Percentiles rank a stretch among this genome's conserved stretches.
These are phyloP conservation scores for Dendrocincla tyrannina DNA, from an alignment of 2,797 vertebrate genomes.

Conservation along the genomic window DNA sequence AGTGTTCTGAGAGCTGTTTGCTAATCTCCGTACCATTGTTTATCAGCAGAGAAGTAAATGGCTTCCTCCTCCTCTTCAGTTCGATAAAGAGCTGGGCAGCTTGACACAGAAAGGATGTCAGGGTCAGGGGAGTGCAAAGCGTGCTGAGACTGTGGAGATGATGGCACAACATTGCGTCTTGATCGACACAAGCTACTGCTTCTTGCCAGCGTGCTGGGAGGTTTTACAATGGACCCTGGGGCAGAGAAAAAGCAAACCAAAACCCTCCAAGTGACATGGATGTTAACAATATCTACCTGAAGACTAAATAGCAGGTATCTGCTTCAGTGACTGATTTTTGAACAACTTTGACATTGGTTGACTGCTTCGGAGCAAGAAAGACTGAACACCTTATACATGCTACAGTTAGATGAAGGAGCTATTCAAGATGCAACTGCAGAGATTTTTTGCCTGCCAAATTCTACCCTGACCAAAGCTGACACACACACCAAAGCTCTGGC, in stretches of 20 bases:
- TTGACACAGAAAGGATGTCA: conserved; percentile 94
- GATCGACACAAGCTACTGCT: conserved; percentile 94
- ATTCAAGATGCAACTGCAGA: neutral
- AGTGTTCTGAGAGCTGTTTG: neutral
- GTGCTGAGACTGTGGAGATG: conserved; percentile 81
- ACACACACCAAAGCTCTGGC: neutral
- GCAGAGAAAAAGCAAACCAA: conserved; percentile 59
- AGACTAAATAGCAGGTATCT: neutral
- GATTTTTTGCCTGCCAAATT: neutral
- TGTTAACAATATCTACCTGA: conserved; percentile 6
- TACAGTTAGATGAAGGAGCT: neutral
- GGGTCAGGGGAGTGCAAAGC: conserved; percentile 90
- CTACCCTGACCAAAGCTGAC: neutral
- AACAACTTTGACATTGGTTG: neutral
- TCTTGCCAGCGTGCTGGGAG: conserved; percentile 80
- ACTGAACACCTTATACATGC: neutral
- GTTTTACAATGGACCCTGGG: conserved; percentile 85
- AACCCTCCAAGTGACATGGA: conserved; percentile 26
- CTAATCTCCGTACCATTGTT: conserved; percentile 86
- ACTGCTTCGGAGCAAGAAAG: neutral
- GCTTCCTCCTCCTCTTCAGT: conserved; percentile 92
- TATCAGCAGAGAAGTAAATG: conserved; percentile 91
- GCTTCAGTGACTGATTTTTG: neutral
- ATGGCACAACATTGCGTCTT: conserved; percentile 86
- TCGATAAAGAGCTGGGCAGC: conserved; percentile 88